Evolutionary conservation across 2,113 vertebrate genomes (phyloP).

Genomic region (Jacana jacana): DNA sequence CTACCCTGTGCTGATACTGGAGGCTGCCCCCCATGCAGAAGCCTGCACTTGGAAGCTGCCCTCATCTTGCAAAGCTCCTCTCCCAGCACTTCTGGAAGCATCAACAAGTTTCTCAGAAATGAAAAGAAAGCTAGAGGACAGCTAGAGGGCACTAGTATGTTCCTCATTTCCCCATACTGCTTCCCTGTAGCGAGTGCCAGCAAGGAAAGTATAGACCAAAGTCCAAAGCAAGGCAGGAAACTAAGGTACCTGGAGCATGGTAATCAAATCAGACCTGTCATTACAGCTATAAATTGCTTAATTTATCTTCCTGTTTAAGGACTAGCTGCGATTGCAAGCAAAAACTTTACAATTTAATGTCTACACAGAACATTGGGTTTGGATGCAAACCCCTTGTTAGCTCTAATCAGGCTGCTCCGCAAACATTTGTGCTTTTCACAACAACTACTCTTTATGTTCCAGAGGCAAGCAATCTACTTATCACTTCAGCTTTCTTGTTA

Average conservation of each 20-base stretch:
- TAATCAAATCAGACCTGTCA: not conserved
- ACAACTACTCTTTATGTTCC: not conserved
- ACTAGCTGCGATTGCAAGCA: not conserved
- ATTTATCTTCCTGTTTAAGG: not conserved
- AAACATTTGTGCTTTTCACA: not conserved
- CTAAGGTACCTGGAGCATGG: not conserved
- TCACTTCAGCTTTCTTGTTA: not conserved
- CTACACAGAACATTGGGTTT: not conserved
- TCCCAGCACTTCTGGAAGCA: not conserved
- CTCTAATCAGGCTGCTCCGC: not conserved
- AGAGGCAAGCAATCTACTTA: not conserved
- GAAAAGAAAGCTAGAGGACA: not conserved
- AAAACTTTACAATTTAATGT: not conserved
- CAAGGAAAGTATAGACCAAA: not conserved
- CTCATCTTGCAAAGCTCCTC: not conserved
- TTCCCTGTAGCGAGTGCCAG: not conserved
- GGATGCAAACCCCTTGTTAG: not conserved
- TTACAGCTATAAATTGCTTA: not conserved
- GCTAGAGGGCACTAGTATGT: not conserved
- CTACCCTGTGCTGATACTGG: not conserved
- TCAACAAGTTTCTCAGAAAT: not conserved
- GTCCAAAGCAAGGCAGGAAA: not conserved
- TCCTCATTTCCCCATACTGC: not conserved
- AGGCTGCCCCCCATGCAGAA: not conserved
- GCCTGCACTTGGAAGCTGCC: not conserved